Evolutionary conservation across 2,888 invertebrate species (phyloP).

Genomic region (Acrocyrtus sp.): DNA sequence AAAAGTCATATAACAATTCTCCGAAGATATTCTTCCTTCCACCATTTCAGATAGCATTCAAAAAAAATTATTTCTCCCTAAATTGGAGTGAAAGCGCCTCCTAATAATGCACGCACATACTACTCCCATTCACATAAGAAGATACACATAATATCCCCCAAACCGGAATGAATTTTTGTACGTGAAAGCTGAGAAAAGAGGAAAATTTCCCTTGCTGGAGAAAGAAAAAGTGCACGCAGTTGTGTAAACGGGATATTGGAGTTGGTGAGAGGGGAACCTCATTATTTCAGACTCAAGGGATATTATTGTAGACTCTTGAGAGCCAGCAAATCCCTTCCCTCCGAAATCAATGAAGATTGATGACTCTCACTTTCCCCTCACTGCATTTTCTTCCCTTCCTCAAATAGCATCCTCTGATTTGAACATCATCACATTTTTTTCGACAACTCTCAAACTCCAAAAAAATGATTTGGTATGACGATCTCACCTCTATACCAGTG

Average conservation of each 20-base stretch:
- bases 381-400: constrained; percentile 8
- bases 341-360: constrained; percentile 63
- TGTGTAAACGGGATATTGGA: no score
- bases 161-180: constrained; percentile 8
- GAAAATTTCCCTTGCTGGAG: no score
- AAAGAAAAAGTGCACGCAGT: no score
- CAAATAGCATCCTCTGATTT: neutral
- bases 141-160: no score
- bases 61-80: no score
- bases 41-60: no score
- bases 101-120: no score
- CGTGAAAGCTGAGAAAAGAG: constrained; percentile 16
- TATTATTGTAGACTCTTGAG: constrained; percentile 52
- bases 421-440: neutral
- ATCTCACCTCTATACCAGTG: neutral
- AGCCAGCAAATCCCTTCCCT: constrained; percentile 56
- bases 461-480: neutral
- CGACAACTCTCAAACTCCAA: neutral
- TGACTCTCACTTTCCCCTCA: constrained; percentile 57
- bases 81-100: no score
- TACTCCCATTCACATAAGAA: no score
- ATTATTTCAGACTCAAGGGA: constrained; percentile 60
- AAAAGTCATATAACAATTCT: no score
- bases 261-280: constrained; percentile 48
- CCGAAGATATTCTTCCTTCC: no score